A percentile compares a stretch with the other conserved stretches of the same genome.
phyloP scores from a whole-genome alignment of 92 coral and sea anemone genomes.

The Meandrina meandrites region DNA sequence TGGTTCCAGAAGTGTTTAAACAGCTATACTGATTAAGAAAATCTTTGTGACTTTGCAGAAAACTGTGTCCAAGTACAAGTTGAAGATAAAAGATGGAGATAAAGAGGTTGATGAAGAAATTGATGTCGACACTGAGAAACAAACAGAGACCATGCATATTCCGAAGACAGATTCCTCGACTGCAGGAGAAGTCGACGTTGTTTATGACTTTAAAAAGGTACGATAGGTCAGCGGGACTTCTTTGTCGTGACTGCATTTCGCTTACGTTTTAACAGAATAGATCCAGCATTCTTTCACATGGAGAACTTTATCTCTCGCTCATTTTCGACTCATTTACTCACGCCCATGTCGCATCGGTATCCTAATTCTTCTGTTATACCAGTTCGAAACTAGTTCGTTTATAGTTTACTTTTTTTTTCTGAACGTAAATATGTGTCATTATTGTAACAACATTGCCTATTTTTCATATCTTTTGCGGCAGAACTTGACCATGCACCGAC shows the following conservation, averaged over 20 bases:
- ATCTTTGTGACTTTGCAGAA: background rate
- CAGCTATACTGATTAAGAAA: background rate
- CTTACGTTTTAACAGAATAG: too few relatives aligned
- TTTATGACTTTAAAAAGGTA: slow-evolving; percentile 23
- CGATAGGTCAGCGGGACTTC: too few relatives aligned
- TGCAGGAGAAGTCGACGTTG: slow-evolving; percentile 25
- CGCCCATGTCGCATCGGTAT: too few relatives aligned
- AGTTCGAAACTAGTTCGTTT: too few relatives aligned
- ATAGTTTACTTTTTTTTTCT: too few relatives aligned
- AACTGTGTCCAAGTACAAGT: slow-evolving; percentile 15
- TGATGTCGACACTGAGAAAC: slow-evolving; percentile 24
- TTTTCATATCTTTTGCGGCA: background rate
- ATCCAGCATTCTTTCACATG: too few relatives aligned
- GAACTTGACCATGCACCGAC: slow-evolving; percentile 22
- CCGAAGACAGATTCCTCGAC: background rate
- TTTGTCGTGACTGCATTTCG: too few relatives aligned
- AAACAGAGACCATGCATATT: slow-evolving; percentile 2
- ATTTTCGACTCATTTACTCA: too few relatives aligned
- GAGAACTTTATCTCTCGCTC: too few relatives aligned
- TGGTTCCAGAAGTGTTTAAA: background rate
- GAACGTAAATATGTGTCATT: too few relatives aligned
- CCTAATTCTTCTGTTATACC: too few relatives aligned
- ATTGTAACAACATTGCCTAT: background rate
- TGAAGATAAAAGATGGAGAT: slow-evolving; percentile 10
- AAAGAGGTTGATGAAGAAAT: background rate